Conservation (phyloP, 2,113 vertebrate genomes). For the Coracopsis vasa region DNA sequence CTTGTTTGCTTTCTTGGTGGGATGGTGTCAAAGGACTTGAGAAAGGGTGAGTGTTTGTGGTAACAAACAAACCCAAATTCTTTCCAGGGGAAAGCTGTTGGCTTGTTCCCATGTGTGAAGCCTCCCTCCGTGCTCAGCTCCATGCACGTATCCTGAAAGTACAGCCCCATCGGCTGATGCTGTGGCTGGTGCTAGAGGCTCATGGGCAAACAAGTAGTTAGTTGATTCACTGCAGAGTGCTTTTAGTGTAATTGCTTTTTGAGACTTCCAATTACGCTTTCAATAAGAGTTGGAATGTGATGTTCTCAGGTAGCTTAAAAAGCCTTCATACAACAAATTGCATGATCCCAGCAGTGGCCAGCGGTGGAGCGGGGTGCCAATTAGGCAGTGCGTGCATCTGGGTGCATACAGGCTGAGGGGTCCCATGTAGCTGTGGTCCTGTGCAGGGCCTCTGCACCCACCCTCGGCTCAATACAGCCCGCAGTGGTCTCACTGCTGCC, state of each 20-base stretch:
- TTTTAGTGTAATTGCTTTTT: slow-evolving; percentile 2
- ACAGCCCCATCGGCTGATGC: neutral
- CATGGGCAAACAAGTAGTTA: neutral
- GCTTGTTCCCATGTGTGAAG: neutral
- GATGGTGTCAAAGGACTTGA: neutral
- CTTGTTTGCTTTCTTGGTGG: neutral
- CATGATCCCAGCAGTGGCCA: neutral
- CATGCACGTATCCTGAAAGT: neutral
- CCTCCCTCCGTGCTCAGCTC: neutral
- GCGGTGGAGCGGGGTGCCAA: fast-evolving
- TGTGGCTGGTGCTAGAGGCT: neutral
- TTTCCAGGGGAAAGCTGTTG: neutral
- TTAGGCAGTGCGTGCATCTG: too few species aligned
- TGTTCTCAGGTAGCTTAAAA: neutral
- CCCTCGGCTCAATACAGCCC: neutral
- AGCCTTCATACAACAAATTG: neutral
- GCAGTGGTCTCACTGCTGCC: fast-evolving
- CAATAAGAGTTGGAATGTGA: neutral
- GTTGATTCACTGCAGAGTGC: neutral
- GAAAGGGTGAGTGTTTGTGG: neutral
- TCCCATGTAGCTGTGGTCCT: fast-evolving
- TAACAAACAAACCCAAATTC: neutral
- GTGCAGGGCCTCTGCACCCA: neutral
- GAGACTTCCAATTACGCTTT: neutral
- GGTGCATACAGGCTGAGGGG: neutral